Percentiles rank a stretch among this genome's conserved stretches.
Conservation (phyloP, 2,888 invertebrate species). For the Lasiommata megera region DNA sequence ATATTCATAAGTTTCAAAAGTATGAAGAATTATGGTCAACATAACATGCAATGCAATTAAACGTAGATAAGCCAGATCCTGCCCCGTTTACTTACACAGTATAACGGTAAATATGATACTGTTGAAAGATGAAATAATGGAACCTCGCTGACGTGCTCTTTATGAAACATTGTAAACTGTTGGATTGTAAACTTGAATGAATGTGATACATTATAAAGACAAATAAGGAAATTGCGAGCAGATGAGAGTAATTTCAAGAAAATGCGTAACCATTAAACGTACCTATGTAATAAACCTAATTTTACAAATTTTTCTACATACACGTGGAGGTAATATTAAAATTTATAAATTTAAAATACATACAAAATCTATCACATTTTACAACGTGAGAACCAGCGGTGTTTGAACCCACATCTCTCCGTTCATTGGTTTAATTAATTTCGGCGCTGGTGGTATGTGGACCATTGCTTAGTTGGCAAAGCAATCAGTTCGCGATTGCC, state of each 20-base stretch:
- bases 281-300: too few relatives aligned
- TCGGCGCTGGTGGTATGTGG: too few relatives aligned
- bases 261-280: too few relatives aligned
- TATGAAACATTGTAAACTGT: not conserved
- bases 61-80: conserved; percentile 31
- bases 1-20: not conserved
- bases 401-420: too few relatives aligned
- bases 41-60: conserved; percentile 51
- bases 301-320: too few relatives aligned
- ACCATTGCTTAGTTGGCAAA: too few relatives aligned
- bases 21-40: conserved; percentile 37
- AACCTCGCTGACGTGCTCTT: conserved; percentile 1
- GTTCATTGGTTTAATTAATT: too few relatives aligned
- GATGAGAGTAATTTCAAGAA: not conserved
- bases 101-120: conserved; percentile 9
- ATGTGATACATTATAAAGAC: not conserved
- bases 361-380: too few relatives aligned
- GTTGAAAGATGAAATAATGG: conserved; percentile 14
- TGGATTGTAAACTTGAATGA: not conserved
- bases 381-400: too few relatives aligned
- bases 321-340: too few relatives aligned
- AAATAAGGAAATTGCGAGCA: conserved; percentile 1
- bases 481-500: too few relatives aligned
- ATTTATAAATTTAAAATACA: too few relatives aligned
- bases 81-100: not conserved